Evolutionary conservation across 92 coral and sea anemone genomes (phyloP), one percentile per base, ranked within the genome.

Genomic region (Nematostella vectensis): DNA sequence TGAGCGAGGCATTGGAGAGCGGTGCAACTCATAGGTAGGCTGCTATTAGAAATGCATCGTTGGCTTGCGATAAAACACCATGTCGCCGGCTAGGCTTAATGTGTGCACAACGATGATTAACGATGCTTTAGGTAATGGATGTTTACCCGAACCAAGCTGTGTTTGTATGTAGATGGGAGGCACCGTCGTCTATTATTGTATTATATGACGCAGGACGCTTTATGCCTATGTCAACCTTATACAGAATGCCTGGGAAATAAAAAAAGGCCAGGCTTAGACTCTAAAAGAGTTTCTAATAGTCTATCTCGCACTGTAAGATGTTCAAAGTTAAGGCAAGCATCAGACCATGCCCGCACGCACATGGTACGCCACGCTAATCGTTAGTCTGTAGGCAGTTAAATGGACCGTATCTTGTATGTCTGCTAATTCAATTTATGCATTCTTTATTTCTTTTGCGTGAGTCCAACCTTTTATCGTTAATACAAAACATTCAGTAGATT

Each of bases 61-160:
- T 77, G 64, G 67, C 52, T 17, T 57, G 57, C 42, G 68, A 63
- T 63, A 70, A 69, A 75, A 75, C 51, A 9, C 57, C 40, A 61
- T n/a, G 78, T 62, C 78, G 78, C 78, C 78, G 78, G 62, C 82
- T 68, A 28, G 78, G 69, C 69, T 63, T 50, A 58, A 51, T 51
- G 39, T 63, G 69, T 61, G 44, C 56, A 48, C 56, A 61, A 33
- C 69, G 59, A 30, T 72, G 85, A 78, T 78, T 78, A 78, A 65
- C 85, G 75, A 67, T 60, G 69, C 76, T 78, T 50, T 44, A 72
- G 69, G 74, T 78, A 78, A 71, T 78, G 79, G 79, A 62, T 78
- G 85, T 78, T 74, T 78, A 71, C 76, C 53, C 47, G 70, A 61
- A 57, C 69, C 62, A 78, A 78, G 69, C 75, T 78, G 69, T 72